Conservation (phyloP, 1,140 invertebrate genomes). For the Saxidomus purpurata region DNA sequence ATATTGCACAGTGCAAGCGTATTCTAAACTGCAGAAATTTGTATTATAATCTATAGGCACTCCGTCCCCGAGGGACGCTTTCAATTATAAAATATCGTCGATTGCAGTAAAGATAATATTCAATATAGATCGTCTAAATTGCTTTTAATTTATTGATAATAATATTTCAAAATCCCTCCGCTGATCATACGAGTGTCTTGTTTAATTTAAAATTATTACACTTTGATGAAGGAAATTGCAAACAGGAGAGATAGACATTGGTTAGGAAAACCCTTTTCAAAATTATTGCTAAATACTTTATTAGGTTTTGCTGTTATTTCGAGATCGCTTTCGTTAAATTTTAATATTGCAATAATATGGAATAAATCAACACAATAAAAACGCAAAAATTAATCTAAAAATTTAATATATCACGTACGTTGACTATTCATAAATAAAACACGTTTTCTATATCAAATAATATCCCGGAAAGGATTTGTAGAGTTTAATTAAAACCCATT, state of each 20-base stretch:
- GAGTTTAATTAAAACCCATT: constrained; percentile 29
- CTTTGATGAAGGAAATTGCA: not conserved
- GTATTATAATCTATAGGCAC: too few species aligned
- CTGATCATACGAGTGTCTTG: too few species aligned
- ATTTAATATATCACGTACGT: constrained; percentile 16
- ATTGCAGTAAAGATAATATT: not conserved
- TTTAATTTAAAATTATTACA: too few species aligned
- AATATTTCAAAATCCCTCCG: not conserved
- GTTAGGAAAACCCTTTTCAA: not conserved
- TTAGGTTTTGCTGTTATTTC: not conserved
- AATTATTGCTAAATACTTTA: constrained; percentile 7
- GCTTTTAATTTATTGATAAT: constrained; percentile 13
- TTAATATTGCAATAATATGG: constrained; percentile 37
- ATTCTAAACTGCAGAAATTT: too few species aligned
- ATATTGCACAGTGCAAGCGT: too few species aligned
- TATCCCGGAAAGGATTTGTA: not conserved
- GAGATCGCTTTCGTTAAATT: constrained; percentile 16
- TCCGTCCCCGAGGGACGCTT: not conserved
- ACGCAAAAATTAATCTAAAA: not conserved
- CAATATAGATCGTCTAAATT: not conserved
- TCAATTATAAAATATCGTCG: not conserved
- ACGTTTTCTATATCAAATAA: constrained; percentile 13
- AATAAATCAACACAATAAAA: constrained; percentile 49
- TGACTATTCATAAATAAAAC: constrained; percentile 52
- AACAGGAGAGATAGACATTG: not conserved